Percentiles rank a stretch among this genome's conserved stretches.
Conservation (phyloP, 2,797 vertebrate species). For the Masticophis lateralis region DNA sequence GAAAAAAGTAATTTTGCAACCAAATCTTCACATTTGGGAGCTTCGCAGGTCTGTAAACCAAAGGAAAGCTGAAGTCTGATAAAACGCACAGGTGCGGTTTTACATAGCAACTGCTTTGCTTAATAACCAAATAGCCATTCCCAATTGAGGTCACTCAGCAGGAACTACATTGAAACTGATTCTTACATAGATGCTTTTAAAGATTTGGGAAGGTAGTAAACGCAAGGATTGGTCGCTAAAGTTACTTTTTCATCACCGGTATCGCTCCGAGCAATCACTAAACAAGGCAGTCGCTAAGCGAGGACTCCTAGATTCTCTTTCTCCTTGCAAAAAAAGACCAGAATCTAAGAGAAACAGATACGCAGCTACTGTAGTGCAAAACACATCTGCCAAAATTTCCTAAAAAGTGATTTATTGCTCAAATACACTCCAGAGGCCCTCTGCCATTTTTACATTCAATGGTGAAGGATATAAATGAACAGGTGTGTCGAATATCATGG, state of each 20-base stretch:
- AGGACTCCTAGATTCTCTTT: neutral
- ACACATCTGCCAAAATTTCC: neutral
- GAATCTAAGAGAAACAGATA: neutral
- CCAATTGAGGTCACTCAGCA: neutral
- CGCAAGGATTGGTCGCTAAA: neutral
- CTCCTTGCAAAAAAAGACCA: neutral
- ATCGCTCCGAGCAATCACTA: neutral
- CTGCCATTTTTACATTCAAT: neutral
- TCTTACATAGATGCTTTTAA: neutral
- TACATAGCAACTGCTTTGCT: neutral
- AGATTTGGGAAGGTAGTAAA: neutral
- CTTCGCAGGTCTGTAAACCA: neutral
- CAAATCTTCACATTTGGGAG: neutral
- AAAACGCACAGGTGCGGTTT: neutral
- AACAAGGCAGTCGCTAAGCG: neutral
- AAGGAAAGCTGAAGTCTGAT: neutral
- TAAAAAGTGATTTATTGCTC: neutral
- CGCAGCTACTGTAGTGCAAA: neutral
- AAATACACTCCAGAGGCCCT: neutral
- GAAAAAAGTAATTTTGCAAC: neutral
- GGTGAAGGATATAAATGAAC: neutral
- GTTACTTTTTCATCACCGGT: neutral
- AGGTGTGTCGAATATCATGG: neutral
- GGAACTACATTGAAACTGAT: neutral
- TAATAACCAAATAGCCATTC: neutral